Base-by-base conservation (phyloP, 2,888 invertebrate species). In the Chymomyza amoena region DNA sequence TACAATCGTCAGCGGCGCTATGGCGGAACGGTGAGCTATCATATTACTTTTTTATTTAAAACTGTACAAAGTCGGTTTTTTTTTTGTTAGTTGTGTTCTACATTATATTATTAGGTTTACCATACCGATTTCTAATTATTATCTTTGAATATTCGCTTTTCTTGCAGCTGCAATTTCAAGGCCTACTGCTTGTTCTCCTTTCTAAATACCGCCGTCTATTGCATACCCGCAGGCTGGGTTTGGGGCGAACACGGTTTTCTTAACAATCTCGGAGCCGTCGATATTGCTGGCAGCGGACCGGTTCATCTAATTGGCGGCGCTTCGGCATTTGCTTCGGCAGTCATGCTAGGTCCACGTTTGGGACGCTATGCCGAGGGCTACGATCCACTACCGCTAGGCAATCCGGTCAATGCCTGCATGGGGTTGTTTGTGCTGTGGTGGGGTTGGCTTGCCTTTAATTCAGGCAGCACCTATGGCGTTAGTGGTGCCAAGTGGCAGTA, bases 391-490 rank as follows among this genome's bases (percentile, higher is more conserved):
- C 97, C 97, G 0, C 93, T 97, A 77, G 97, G 97, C 0, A 96
- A 95, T 89, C 97, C 97, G 0, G 97, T 97, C 6, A 97, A 97
- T 89, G 97, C 97, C 0, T 95, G 97, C 36, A 95, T 97, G 95
- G 98, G 97, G 0, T 94, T 97, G 13, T 98, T 98, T 89, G 97
- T 98, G 52, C 92, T 98, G 0, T 98, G 98, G 98, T 98, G 98
- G 98, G 98, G 98, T 0, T 98, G 98, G 98, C 92, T 98, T 66
- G 98, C 97, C 0, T 98, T 98, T 90, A 98, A 98, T 92, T 97
- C 98, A 64, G 98, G 98, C 15, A 97, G 97, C 79, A 96, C 96
- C 62, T 96, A 96, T 86, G 96, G 96, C 68, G 94, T 92, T 2
- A 91, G 96, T 74, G 97, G 96, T 0, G 94, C 95, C 6, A 96